Base-by-base conservation (phyloP, 64 coral and sea anemone genomes). In the Catalaphyllia jardinei region DNA sequence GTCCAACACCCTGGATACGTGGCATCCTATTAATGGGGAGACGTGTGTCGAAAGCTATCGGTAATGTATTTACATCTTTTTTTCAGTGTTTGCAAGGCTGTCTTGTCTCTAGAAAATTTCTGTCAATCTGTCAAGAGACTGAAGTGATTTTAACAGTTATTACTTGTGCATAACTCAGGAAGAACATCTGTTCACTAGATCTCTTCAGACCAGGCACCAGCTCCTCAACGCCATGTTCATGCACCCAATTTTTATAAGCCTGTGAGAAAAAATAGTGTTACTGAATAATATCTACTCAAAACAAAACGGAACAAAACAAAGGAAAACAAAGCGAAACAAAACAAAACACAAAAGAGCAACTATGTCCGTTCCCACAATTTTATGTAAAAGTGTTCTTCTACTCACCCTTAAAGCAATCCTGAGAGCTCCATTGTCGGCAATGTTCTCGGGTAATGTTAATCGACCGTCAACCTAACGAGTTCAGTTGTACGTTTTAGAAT, bases 351-450 rank as follows among this genome's bases (percentile, higher is more conserved):
- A 54, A 54, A 8, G 1, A 14, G 54, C 7, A 14, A 14, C 54
- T 0, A 16, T 13, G 42, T 46, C 42, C 7, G 3, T 46, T 46
- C 42, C 42, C 6, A 3, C 42, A 46, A 46, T 46, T 46, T 46
- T 7, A 46, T 46, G 42, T 46, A 46, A 46, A 46, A 52, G 67
- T 54, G 17, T 51, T 11, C 15, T 24, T 52, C 73, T 74, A 54
- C 80, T 86, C 17, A 96, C 94, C 75, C 80, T 89, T 62, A 79
- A 72, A 8, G 94, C 90, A 10, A 96, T 75, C 57, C 86, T 15
- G 30, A 96, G 35, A n/a, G 90, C 94, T 22, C 90, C 94, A 29
- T 96, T 96, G 54, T 96, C 94, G 4, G 94, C 94, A 12, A 95
- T 95, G 67, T 95, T 95, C 62, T 95, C 94, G 29, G 79, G 73